These are phyloP conservation scores for Leucophenga maculata DNA, from an alignment of 2,888 invertebrate species.

Conservation along the genomic window DNA sequence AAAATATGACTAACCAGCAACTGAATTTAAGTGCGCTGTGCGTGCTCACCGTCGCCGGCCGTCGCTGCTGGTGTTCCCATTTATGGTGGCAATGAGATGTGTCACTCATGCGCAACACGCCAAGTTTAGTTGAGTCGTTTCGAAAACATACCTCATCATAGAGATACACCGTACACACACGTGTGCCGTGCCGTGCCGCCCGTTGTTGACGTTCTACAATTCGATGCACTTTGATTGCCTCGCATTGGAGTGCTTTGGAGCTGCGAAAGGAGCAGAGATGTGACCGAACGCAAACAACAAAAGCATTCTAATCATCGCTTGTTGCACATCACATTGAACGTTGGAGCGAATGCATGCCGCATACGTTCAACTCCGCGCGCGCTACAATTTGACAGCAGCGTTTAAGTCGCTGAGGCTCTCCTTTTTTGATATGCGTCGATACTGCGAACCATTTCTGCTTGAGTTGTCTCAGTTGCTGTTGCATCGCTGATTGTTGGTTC, in stretches of 20 bases:
- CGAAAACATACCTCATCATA: no score
- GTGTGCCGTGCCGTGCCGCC: background rate
- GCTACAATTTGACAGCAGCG: slow-evolving; percentile 38
- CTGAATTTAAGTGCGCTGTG: slow-evolving; percentile 11
- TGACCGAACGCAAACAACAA: background rate
- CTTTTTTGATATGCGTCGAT: slow-evolving; percentile 22
- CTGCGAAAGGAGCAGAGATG: no score
- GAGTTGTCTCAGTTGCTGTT: slow-evolving; percentile 31
- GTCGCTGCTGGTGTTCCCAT: slow-evolving; percentile 49
- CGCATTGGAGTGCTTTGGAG: no score
- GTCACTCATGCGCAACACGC: slow-evolving; percentile 62
- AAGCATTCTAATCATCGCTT: slow-evolving; percentile 51
- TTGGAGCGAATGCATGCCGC: no score
- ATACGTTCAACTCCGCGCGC: background rate
- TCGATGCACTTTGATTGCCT: slow-evolving; percentile 7
- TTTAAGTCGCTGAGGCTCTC: slow-evolving; percentile 2
- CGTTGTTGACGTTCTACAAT: background rate
- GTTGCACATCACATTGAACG: background rate
- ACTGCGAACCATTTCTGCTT: slow-evolving; percentile 25
- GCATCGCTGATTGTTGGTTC: slow-evolving; percentile 33
- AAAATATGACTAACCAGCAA: no score
- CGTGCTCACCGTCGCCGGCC: slow-evolving; percentile 7
- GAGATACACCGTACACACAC: slow-evolving; percentile 13
- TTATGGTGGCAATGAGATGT: slow-evolving; percentile 60
- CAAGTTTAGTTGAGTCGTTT: background rate